A percentile compares a stretch with the other conserved stretches of the same genome.
Evolutionary conservation across 2,113 vertebrate species (phyloP).

Genomic region (Cottus gobio): DNA sequence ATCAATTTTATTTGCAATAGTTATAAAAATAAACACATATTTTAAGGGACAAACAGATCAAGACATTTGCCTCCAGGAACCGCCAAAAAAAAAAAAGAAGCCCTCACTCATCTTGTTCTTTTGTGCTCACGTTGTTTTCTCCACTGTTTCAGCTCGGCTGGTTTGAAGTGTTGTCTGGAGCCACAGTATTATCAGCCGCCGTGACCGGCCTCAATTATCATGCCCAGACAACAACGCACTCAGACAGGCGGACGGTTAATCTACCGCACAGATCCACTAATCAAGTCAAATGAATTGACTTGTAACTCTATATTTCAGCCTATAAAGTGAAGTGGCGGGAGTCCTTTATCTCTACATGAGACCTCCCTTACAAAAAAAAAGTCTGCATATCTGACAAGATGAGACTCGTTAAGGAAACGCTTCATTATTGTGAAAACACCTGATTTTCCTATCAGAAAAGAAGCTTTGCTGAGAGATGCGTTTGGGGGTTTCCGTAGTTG

Average conservation of each 20-base stretch:
- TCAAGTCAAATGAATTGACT: constrained; percentile 66
- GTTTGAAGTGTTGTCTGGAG: constrained; percentile 78
- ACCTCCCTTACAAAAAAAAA: neutral
- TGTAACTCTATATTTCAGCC: constrained; percentile 60
- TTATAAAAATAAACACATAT: constrained; percentile 1
- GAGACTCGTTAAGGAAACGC: constrained; percentile 33
- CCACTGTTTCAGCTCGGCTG: constrained; percentile 63
- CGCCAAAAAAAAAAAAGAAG: neutral
- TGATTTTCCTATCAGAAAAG: constrained; percentile 28
- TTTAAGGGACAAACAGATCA: neutral
- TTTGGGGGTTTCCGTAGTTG: neutral
- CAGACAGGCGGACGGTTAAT: constrained; percentile 47
- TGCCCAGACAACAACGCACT: constrained; percentile 51
- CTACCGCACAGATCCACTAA: constrained; percentile 51
- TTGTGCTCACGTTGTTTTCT: constrained; percentile 10
- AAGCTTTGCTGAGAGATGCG: constrained; percentile 6
- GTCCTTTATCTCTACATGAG: constrained; percentile 9
- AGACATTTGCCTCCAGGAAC: neutral
- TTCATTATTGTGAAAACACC: constrained; percentile 17
- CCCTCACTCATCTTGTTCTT: constrained; percentile 1
- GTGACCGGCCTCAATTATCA: constrained; percentile 55
- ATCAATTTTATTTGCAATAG: neutral
- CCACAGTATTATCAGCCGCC: constrained; percentile 41
- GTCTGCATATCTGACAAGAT: constrained; percentile 47
- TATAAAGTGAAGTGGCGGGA: constrained; percentile 11